These are phyloP conservation scores for Pteropus alecto DNA, from an alignment of 2,113 vertebrate species.

Conservation along the genomic window DNA sequence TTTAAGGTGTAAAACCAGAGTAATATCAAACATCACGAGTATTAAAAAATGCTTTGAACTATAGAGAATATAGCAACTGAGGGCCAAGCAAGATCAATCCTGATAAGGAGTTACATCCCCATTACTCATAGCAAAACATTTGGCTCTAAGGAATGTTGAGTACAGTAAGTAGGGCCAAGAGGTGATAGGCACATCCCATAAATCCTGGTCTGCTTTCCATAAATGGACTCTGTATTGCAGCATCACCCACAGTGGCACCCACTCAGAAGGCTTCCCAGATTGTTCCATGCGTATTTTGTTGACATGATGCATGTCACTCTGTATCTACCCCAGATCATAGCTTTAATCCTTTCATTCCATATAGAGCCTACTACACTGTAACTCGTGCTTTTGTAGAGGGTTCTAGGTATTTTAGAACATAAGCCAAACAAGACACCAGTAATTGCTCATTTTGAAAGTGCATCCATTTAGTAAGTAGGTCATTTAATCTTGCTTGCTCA, in stretches of 20 bases:
- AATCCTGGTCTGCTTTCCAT: neutral
- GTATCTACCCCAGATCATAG: neutral
- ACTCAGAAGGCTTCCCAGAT: neutral
- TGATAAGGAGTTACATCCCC: neutral
- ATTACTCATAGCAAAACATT: neutral
- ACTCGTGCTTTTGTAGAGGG: neutral
- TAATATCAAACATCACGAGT: neutral
- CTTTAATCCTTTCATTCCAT: neutral
- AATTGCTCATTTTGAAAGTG: neutral
- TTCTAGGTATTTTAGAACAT: neutral
- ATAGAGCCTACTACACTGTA: neutral
- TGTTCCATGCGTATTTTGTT: neutral
- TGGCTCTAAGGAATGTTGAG: neutral
- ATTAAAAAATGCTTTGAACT: conserved; percentile 16
- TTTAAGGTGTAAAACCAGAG: conserved; percentile 15
- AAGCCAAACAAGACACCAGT: neutral
- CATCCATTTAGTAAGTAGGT: neutral
- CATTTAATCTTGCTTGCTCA: neutral
- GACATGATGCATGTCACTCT: neutral
- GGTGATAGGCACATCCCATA: neutral
- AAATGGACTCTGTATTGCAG: neutral
- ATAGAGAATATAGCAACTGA: neutral
- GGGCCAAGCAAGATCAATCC: neutral
- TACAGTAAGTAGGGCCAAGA: neutral
- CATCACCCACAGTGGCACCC: neutral